Percentiles rank a stretch among this genome's conserved stretches.
Conservation (phyloP, 2,797 vertebrate genomes). For the Clarias pachynema region DNA sequence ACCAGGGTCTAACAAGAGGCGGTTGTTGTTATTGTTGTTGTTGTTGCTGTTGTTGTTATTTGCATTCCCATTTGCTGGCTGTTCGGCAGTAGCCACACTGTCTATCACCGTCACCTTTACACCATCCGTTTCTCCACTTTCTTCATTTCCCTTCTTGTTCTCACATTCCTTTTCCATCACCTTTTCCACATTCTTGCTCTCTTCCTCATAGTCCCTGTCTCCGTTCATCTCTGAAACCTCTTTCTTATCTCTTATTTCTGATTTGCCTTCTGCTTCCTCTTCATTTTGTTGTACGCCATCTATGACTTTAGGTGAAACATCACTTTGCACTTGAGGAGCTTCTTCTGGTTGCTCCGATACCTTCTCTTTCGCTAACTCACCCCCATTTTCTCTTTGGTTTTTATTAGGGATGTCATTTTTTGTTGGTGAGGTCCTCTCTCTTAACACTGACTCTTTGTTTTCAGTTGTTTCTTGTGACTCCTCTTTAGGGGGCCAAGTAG, state of each 20-base stretch:
- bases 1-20: slow-evolving; percentile 50
- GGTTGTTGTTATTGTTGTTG: slow-evolving; percentile 75
- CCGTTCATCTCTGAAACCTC: slow-evolving; percentile 52
- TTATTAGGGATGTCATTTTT: slow-evolving; percentile 54
- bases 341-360: slow-evolving; percentile 52
- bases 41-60: slow-evolving; percentile 84
- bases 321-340: slow-evolving; percentile 13
- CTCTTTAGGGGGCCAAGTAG: slow-evolving; percentile 88
- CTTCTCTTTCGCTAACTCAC: slow-evolving; percentile 26
- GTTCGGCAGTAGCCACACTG: slow-evolving; percentile 63
- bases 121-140: slow-evolving; percentile 58
- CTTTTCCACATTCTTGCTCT: slow-evolving; percentile 60
- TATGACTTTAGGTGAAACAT: slow-evolving; percentile 40
- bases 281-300: slow-evolving; percentile 48
- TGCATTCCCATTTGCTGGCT: slow-evolving; percentile 71
- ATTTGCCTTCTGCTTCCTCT: slow-evolving; percentile 59
- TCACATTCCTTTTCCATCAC: slow-evolving; percentile 54
- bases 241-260: slow-evolving; percentile 40
- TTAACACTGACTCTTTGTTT: slow-evolving; percentile 55
- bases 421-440: slow-evolving; percentile 49
- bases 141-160: slow-evolving; percentile 61
- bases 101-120: slow-evolving; percentile 81
- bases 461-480: slow-evolving; percentile 58
- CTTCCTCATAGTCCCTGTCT: slow-evolving; percentile 45
- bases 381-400: slow-evolving; percentile 56